Conservation (phyloP, 2,888 invertebrate genomes). For the Stenoptilia bipunctidactyla region DNA sequence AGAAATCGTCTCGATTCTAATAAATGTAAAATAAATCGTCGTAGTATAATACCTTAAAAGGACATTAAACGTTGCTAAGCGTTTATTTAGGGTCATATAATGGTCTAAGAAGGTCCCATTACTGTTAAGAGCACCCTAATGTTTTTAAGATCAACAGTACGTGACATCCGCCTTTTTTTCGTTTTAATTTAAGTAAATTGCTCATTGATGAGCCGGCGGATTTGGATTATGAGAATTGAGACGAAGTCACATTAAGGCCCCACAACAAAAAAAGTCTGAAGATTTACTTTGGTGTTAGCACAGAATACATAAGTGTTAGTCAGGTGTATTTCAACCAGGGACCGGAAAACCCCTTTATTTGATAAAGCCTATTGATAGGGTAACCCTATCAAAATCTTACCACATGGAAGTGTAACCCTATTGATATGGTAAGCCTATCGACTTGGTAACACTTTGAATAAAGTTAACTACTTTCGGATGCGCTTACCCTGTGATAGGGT, state of each 20-base stretch:
- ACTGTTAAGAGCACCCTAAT: not conserved
- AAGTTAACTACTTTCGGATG: too few relatives aligned
- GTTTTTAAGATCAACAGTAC: not conserved
- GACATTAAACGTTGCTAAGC: not conserved
- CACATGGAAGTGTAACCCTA: too few relatives aligned
- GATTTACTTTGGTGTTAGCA: too few relatives aligned
- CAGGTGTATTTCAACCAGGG: too few relatives aligned
- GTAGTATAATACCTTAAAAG: not conserved
- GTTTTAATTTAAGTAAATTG: not conserved
- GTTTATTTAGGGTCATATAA: not conserved
- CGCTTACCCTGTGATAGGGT: too few relatives aligned
- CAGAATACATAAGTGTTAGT: too few relatives aligned
- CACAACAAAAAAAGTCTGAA: conserved; percentile 28
- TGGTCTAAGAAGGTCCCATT: not conserved
- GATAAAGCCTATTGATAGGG: too few relatives aligned
- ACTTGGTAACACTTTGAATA: too few relatives aligned
- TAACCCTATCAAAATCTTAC: too few relatives aligned
- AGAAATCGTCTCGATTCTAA: not conserved
- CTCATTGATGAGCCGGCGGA: too few relatives aligned
- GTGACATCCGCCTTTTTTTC: not conserved
- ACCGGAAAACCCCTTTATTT: too few relatives aligned
- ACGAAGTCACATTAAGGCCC: conserved; percentile 5
- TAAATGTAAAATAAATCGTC: not conserved
- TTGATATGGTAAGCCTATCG: too few relatives aligned
- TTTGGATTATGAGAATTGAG: not conserved